Evolutionary conservation across 2,113 vertebrate genomes (phyloP), one percentile per base, ranked within the genome.

Genomic region (Oreochromis niloticus): DNA sequence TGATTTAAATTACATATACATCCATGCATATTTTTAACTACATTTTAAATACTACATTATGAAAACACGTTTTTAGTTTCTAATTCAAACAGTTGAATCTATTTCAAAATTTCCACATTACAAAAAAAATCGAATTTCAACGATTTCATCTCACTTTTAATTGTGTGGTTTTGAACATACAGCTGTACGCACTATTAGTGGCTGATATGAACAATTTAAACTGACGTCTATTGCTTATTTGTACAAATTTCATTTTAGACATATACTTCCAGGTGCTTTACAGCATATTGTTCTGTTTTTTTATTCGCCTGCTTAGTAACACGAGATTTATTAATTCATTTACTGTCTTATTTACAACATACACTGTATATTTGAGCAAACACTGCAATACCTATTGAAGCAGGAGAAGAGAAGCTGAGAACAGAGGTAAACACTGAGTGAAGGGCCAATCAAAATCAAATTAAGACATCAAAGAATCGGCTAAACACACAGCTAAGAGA

Each of bases 361-460:
- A 78, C 43, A 32, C 43, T 50, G 16, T 32, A 78, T 50, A 50
- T 30, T 46, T 73, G 68, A 46, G 68, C 7, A 73, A 73, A 73
- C 13, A 73, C 22, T 75, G 68, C 22, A 17, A 75, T 75, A 48
- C 0, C 43, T 48, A 46, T 11, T 46, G 16, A 83, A 61, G 54
- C 59, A 54, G 24, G 19, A 80, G 14, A 55, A 80, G 17, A 43
- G 32, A 66, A 66, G 32, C 61, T 36, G 61, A 66, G 61, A 66
- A 66, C 34, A 50, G 63, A 52, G 13, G 30, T 39, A 59, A 83
- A 85, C 46, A 80, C 19, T 82, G 16, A 80, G 22, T 61, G 16
- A 81, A 79, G 48, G 83, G 22, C 22, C 17, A 80, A 81, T 91
- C 50, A 88, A 86, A 92, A 90, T 84, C 80, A 82, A 92, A 91